Conservation (phyloP, 2,113 vertebrate species). For the Hemichromis elongatus region DNA sequence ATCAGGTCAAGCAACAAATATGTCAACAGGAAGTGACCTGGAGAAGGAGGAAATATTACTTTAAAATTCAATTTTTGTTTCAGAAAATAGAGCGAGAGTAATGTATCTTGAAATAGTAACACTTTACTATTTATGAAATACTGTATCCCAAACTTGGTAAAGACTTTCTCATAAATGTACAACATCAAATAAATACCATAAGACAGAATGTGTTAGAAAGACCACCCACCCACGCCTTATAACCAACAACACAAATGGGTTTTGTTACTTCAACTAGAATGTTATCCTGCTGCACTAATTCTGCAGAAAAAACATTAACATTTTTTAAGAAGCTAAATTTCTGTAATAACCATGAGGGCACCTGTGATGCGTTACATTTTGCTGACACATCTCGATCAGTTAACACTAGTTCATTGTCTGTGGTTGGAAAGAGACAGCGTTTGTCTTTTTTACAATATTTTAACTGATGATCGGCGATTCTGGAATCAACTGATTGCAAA, state of each 20-base stretch:
- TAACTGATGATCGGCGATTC: neutral
- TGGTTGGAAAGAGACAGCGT: neutral
- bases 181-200: neutral
- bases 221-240: no score
- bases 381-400: neutral
- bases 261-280: neutral
- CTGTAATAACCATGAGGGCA: neutral
- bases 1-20: conserved; percentile 74
- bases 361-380: neutral
- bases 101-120: neutral
- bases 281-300: neutral
- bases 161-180: neutral
- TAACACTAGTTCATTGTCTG: neutral
- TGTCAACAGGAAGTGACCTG: conserved; percentile 79
- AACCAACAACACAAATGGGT: neutral
- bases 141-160: neutral
- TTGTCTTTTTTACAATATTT: no score
- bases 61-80: neutral
- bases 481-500: neutral
- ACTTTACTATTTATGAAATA: neutral
- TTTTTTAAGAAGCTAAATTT: rapidly evolving
- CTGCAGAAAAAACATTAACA: no score
- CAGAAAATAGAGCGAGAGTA: neutral
- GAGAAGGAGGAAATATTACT: neutral
- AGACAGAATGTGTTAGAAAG: neutral